phyloP scores from a whole-genome alignment of 2,113 vertebrate species.

The Gavialis gangeticus region DNA sequence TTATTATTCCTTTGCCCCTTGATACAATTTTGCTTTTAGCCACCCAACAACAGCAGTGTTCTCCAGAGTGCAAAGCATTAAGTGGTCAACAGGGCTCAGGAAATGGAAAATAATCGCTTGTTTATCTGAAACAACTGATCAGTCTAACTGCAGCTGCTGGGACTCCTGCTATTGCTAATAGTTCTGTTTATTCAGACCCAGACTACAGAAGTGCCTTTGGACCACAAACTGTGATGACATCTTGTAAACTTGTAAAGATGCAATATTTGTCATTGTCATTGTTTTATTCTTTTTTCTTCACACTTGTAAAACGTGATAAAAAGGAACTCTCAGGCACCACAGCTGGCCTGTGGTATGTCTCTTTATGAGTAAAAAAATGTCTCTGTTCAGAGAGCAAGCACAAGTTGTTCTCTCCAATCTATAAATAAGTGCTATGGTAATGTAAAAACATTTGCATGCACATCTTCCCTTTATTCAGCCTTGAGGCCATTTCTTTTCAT shows the following conservation, averaged over 20 bases:
- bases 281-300: constrained; percentile 2
- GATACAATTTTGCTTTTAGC: constrained; percentile 15
- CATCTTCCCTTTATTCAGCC: not conserved
- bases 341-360: constrained; percentile 45
- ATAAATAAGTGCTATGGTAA: not conserved
- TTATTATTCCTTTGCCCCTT: not conserved
- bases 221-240: constrained; percentile 18
- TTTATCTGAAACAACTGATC: constrained; percentile 28
- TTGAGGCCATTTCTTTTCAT: not conserved
- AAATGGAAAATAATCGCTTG: not conserved
- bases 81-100: not conserved
- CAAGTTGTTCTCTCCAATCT: not conserved
- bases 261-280: constrained; percentile 24
- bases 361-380: constrained; percentile 19
- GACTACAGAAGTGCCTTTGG: constrained; percentile 4
- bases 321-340: constrained; percentile 26
- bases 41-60: constrained; percentile 29
- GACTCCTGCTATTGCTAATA: constrained; percentile 30
- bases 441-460: constrained; percentile 6
- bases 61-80: not conserved
- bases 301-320: constrained; percentile 27
- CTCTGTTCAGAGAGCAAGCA: constrained; percentile 24
- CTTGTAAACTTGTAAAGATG: not conserved
- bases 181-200: not conserved
- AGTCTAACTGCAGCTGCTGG: not conserved